phyloP scores from a whole-genome alignment of 2,888 invertebrate species.

The Lamproptera curius region DNA sequence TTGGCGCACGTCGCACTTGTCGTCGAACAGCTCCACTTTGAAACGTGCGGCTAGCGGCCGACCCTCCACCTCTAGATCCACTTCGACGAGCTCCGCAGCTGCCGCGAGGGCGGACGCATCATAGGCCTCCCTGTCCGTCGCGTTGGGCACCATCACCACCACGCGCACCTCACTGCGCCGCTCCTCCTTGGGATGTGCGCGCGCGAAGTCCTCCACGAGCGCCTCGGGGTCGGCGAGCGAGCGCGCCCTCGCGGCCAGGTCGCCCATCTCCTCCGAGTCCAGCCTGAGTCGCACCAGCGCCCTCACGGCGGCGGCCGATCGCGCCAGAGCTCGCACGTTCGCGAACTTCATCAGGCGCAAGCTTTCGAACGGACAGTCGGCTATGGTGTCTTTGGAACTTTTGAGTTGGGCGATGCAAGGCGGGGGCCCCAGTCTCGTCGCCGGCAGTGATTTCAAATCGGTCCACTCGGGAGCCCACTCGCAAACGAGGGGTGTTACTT shows the following conservation, averaged over 20 bases:
- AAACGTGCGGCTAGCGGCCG: slow-evolving; percentile 29
- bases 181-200: slow-evolving; percentile 33
- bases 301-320: slow-evolving; percentile 43
- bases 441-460: slow-evolving; percentile 22
- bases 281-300: slow-evolving; percentile 44
- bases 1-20: slow-evolving; percentile 49
- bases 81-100: slow-evolving; percentile 53
- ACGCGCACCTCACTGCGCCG: slow-evolving; percentile 40
- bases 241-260: slow-evolving; percentile 31
- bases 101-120: slow-evolving; percentile 41
- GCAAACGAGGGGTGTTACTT: slow-evolving; percentile 33
- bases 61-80: slow-evolving; percentile 29
- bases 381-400: slow-evolving; percentile 9
- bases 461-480: slow-evolving; percentile 37
- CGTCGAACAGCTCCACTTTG: slow-evolving; percentile 50
- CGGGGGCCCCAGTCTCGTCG: slow-evolving; percentile 44
- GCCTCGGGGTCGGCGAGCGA: slow-evolving; percentile 32
- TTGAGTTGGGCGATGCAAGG: slow-evolving; percentile 36
- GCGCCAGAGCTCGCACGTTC: slow-evolving; percentile 44
- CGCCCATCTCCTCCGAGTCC: slow-evolving; percentile 33
- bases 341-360: slow-evolving; percentile 52
- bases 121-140: slow-evolving; percentile 37
- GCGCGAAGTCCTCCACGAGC: slow-evolving; percentile 35
- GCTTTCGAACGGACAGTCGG: slow-evolving; percentile 54
- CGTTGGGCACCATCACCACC: slow-evolving; percentile 39